These are phyloP conservation scores for Melanotaenia maccullochi DNA, from an alignment of 2,797 vertebrate species.

Conservation along the genomic window DNA sequence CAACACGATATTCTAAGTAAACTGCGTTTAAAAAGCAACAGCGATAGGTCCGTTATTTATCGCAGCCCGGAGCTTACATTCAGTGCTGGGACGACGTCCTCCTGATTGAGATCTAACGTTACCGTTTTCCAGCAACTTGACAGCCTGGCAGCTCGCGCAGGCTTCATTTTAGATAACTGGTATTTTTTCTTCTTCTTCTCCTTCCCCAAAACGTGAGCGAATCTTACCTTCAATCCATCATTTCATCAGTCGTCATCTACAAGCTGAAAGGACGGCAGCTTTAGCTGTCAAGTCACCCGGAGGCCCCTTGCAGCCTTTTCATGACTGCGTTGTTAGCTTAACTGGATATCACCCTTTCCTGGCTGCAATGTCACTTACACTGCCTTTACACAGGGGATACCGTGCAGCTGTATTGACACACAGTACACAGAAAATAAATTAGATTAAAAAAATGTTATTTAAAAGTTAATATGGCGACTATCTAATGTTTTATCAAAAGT, in stretches of 20 bases:
- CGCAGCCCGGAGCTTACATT: slow-evolving; percentile 16
- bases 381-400: slow-evolving; percentile 23
- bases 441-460: slow-evolving; percentile 30
- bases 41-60: slow-evolving; percentile 19
- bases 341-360: slow-evolving; percentile 19
- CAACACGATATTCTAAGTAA: not conserved
- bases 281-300: slow-evolving; percentile 56
- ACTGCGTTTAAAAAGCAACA: slow-evolving; percentile 8
- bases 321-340: slow-evolving; percentile 54
- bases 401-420: slow-evolving; percentile 17
- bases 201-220: not conserved
- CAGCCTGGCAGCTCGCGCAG: slow-evolving; percentile 12
- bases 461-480: slow-evolving; percentile 73
- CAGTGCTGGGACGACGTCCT: slow-evolving; percentile 27
- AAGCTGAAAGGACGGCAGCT: slow-evolving; percentile 31
- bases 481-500: slow-evolving; percentile 66
- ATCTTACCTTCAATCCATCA: slow-evolving; percentile 57
- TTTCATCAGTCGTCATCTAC: slow-evolving; percentile 28
- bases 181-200: not conserved
- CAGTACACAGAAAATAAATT: slow-evolving; percentile 18
- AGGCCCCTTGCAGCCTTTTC: slow-evolving; percentile 59
- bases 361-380: slow-evolving; percentile 60
- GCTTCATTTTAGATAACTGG: not conserved
- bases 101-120: slow-evolving; percentile 19
- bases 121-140: slow-evolving; percentile 32